A percentile compares a stretch with the other conserved stretches of the same genome.
Evolutionary conservation across 1,140 invertebrate species (phyloP).

Genomic region (Trichomalopsis sarcophagae): DNA sequence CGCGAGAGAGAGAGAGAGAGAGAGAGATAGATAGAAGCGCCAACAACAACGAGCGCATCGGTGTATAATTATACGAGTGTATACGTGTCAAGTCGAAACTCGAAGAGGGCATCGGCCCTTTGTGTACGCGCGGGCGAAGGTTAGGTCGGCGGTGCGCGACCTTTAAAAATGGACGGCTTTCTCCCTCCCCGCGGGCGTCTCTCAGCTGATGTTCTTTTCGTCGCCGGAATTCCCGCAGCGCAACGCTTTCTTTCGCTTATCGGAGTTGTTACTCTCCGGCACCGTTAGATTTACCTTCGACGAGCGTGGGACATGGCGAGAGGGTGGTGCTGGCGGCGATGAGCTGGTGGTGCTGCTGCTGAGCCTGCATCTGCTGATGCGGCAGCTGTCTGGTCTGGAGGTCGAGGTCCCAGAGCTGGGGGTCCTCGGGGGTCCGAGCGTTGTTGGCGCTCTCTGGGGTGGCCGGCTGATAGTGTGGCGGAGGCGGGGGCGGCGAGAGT

Average conservation of each 20-base stretch:
- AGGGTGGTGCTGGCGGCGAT: constrained; percentile 43
- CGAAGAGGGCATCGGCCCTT: background rate
- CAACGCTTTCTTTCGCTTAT: background rate
- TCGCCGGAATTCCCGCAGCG: background rate
- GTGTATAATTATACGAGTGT: no score
- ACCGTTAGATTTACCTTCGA: constrained; percentile 62
- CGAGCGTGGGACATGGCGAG: constrained; percentile 64
- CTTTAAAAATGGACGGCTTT: constrained; percentile 62
- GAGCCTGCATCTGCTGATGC: constrained; percentile 40
- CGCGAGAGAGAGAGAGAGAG: no score
- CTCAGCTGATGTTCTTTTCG: constrained; percentile 5
- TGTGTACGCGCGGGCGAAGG: background rate
- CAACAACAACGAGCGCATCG: no score
- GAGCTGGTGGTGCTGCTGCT: constrained; percentile 50
- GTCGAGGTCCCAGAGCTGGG: constrained; percentile 88
- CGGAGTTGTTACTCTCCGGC: no score
- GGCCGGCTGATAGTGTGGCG: constrained; percentile 74
- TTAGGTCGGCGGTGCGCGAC: constrained; percentile 42
- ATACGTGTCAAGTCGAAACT: no score
- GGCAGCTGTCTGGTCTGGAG: constrained; percentile 54
- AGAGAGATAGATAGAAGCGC: no score
- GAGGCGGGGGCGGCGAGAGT: constrained; percentile 61
- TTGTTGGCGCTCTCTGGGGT: constrained; percentile 77
- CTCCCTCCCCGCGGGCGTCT: background rate
- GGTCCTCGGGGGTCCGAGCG: constrained; percentile 81